Conservation (phyloP, 2,888 invertebrate genomes). For the Unio pictorum region DNA sequence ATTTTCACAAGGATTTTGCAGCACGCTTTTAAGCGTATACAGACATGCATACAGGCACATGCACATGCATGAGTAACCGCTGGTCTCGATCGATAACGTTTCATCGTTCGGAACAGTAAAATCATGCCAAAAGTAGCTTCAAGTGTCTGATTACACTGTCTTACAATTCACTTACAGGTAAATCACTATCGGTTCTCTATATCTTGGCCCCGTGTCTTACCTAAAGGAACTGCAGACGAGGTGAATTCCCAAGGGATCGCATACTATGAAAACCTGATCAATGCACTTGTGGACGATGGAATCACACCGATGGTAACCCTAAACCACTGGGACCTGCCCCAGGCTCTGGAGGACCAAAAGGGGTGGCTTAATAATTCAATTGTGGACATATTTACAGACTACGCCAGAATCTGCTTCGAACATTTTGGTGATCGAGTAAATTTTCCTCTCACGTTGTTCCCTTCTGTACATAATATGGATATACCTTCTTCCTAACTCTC, state of each 20-base stretch:
- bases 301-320: constrained; percentile 77
- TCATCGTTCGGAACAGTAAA: neutral
- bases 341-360: constrained; percentile 68
- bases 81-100: neutral
- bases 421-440: too few relatives aligned
- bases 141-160: too few relatives aligned
- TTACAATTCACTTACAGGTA: constrained; percentile 28
- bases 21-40: too few relatives aligned
- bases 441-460: too few relatives aligned
- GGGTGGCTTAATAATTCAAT: constrained; percentile 65
- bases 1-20: too few relatives aligned
- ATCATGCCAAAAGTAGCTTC: neutral
- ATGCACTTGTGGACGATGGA: constrained; percentile 77
- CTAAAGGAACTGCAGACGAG: constrained; percentile 72
- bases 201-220: constrained; percentile 84
- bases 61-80: too few relatives aligned
- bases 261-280: constrained; percentile 84
- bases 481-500: too few relatives aligned
- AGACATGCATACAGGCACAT: too few relatives aligned
- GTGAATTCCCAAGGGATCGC: constrained; percentile 81
- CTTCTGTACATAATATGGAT: too few relatives aligned
- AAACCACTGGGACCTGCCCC: constrained; percentile 71
- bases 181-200: constrained; percentile 70
- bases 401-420: too few relatives aligned
- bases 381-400: constrained; percentile 66